phyloP scores from a whole-genome alignment of 2,888 invertebrate genomes.

The Magallana nippona region DNA sequence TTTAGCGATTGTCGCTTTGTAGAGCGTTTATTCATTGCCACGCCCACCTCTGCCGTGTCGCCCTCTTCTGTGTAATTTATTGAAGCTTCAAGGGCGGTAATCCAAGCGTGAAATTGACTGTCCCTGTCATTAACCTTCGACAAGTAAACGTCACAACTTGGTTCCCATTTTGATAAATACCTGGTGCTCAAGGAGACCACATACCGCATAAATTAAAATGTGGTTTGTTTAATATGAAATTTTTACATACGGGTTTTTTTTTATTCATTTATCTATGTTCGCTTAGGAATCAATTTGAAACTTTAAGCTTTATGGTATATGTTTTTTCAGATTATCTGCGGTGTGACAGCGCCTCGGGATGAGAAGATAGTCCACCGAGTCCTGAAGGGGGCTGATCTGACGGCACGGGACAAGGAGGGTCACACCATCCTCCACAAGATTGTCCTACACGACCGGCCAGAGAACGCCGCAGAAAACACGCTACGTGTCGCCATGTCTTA shows the following conservation, averaged over 20 bases:
- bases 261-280: too few relatives aligned
- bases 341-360: conserved; percentile 65
- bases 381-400: conserved; percentile 68
- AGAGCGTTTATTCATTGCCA: background rate
- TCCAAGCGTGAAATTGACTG: background rate
- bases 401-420: conserved; percentile 65
- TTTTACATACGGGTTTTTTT: background rate
- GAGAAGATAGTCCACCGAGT: conserved; percentile 66
- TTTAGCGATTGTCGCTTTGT: background rate
- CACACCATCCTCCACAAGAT: conserved; percentile 71
- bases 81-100: background rate
- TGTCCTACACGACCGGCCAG: conserved; percentile 62
- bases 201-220: too few relatives aligned
- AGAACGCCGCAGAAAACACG: conserved; percentile 55
- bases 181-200: too few relatives aligned
- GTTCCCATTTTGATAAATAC: too few relatives aligned
- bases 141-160: too few relatives aligned
- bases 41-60: background rate
- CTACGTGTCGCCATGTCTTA: conserved; percentile 56
- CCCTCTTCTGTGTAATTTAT: background rate
- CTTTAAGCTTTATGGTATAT: too few relatives aligned
- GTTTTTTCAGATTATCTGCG: conserved; percentile 66
- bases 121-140: background rate
- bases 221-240: background rate
- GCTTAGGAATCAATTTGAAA: background rate